Evolutionary conservation across 2,113 vertebrate genomes (phyloP).

Genomic region (Megaceryle torquata): DNA sequence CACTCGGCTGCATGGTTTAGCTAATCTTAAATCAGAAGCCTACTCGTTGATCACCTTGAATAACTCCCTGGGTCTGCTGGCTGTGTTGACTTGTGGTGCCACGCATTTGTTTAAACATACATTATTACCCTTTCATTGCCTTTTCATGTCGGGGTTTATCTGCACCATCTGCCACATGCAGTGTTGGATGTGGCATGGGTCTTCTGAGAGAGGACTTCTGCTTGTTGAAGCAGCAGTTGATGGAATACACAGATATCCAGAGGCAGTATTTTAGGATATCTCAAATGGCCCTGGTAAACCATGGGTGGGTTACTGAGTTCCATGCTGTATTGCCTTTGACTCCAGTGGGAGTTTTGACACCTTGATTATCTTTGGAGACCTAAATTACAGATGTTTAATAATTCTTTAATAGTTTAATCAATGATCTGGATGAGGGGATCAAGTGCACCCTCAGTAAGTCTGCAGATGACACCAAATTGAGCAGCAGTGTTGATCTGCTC

Average conservation of each 20-base stretch:
- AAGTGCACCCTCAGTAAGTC: no score
- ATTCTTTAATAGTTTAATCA: no score
- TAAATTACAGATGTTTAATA: background rate
- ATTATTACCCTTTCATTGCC: background rate
- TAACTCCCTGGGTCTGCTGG: background rate
- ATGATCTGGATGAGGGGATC: no score
- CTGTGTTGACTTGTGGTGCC: background rate
- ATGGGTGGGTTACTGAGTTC: background rate
- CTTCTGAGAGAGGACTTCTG: background rate
- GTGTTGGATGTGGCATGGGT: background rate
- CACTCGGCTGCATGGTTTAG: background rate
- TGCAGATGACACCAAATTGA: no score
- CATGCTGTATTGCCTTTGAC: background rate
- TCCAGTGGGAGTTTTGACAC: background rate
- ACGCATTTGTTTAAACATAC: background rate
- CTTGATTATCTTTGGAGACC: background rate
- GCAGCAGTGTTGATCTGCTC: no score
- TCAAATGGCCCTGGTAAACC: background rate
- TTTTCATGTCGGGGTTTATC: background rate
- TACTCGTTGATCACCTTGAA: background rate
- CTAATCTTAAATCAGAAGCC: background rate
- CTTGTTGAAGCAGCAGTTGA: background rate
- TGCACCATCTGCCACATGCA: background rate
- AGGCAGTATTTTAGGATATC: background rate
- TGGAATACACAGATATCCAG: background rate